Evolutionary conservation across 2,113 vertebrate species (phyloP), one percentile per base, ranked within the genome.

Genomic region (Oncorhynchus mykiss): DNA sequence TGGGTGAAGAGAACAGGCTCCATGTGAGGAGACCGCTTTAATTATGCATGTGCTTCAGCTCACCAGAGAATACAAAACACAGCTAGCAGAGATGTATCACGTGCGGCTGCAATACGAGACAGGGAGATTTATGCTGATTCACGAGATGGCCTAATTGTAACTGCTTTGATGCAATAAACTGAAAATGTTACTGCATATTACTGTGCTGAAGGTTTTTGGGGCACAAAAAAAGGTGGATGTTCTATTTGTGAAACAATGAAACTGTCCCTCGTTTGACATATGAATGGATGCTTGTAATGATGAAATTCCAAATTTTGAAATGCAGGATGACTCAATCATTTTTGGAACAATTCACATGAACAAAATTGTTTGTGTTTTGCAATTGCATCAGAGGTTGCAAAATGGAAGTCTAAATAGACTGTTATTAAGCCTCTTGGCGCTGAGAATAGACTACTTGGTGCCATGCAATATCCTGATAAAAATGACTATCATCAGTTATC

Each of bases 1-100:
- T 82, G 75, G 78, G 82, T 81, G 77, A 57, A 66, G 76, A 79
- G 75, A 25, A 76, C 82, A 78, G 79, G 82, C 68, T 76, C 85
- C 81, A 24, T 85, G 89, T 85, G 88, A 90, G 88, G 82, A 87
- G 85, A 74, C 75, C 3, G 80, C 84, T 79, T 94, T 93, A 93
- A 94, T 93, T 93, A 94, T 94, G 90, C 90, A 93, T 94, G 92
- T 91, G 89, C 66, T 85, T 85, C 86, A 81, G 88, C 90, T 92
- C 92, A 87, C 90, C 2, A 48, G 91, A 88, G 92, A 90, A 80
- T 74, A 81, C 77, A 88, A 89, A 91, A 88, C 8, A 78, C 88
- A 86, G 88, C 88, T 70, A 71, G 88, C 81, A 82, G 83, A 88
- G 90, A 88, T 25, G 80, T 79, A 90, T 84, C 77, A 31, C 62